A percentile compares a stretch with the other conserved stretches of the same genome.
Conservation (phyloP, 2,888 invertebrate species). For the Troilus luridus region DNA sequence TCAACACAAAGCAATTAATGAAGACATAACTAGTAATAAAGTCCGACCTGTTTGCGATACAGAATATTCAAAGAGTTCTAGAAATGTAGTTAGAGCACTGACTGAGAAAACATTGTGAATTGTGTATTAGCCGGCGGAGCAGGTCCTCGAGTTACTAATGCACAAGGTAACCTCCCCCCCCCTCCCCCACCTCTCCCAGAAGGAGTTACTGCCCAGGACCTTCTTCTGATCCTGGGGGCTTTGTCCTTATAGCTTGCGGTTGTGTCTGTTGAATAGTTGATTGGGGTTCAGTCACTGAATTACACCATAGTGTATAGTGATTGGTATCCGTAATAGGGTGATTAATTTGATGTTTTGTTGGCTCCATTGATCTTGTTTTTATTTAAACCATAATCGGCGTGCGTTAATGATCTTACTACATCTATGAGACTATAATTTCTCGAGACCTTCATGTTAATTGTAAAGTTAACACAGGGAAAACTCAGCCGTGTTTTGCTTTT, state of each 20-base stretch:
- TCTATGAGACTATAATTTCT: too few species aligned
- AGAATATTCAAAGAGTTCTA: not conserved
- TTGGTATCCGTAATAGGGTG: not conserved
- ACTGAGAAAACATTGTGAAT: constrained; percentile 15
- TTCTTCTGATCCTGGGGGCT: not conserved
- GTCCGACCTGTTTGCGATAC: not conserved
- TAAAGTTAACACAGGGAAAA: too few species aligned
- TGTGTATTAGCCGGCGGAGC: not conserved
- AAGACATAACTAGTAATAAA: not conserved
- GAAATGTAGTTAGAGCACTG: not conserved
- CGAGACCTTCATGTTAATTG: too few species aligned
- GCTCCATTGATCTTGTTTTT: too few species aligned
- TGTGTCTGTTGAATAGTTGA: not conserved
- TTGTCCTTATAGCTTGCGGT: not conserved
- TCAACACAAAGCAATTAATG: not conserved
- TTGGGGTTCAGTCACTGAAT: not conserved
- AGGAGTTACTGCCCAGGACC: not conserved
- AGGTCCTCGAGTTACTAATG: not conserved
- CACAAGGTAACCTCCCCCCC: not conserved
- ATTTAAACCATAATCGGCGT: too few species aligned
- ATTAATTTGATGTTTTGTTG: too few species aligned
- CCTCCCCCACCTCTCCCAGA: not conserved
- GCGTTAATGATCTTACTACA: too few species aligned
- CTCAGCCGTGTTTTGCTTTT: too few species aligned
- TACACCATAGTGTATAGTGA: not conserved